Evolutionary conservation across 2,888 invertebrate species (phyloP), one percentile per base, ranked within the genome.

Genomic region (Blastobasis lacticolella): DNA sequence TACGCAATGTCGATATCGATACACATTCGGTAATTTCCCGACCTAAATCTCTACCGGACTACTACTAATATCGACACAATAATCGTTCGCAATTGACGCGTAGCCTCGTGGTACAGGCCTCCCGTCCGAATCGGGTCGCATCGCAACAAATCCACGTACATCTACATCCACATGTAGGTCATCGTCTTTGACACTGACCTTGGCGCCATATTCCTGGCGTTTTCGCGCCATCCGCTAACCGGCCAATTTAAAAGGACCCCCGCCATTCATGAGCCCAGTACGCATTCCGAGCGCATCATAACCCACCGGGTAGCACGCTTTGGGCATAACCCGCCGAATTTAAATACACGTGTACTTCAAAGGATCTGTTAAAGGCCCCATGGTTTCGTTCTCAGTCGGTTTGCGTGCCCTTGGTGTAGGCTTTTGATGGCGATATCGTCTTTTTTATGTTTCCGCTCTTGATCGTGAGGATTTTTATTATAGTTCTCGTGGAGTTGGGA

Each of bases 121-220:
- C 23, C 23, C 23, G 23, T 23, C 23, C 23, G 23, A 23, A 23
- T 23, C 23, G 23, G 23, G 23, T 23, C 23, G 23, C 23, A 23
- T 23, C 23, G 23, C 23, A 23, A 23, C 23, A 23, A 23, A 23
- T 23, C 23, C 23, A 23, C 23, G 23, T 23, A 23, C 23, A 23
- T 23, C 23, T 23, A 23, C 23, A 23, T 23, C 23, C 38, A 51
- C 44, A 45, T 48, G 50, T 51, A 53, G 56, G 55, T 55, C 55
- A 55, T 50, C 49, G 57, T 38, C 48, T 50, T 40, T 46, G 54
- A 53, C 60, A 62, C 54, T 63, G 65, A 58, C 63, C 62, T 64
- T 66, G 67, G 54, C 64, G 63, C 70, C 68, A 66, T 66, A 59
- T 65, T 66, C 55, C 59, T 57, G 54, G 54, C 23, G 59, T 64